A percentile compares a stretch with the other conserved stretches of the same genome.
Evolutionary conservation across 1,140 invertebrate species (phyloP).

Genomic region (Drosophila chauvacae): DNA sequence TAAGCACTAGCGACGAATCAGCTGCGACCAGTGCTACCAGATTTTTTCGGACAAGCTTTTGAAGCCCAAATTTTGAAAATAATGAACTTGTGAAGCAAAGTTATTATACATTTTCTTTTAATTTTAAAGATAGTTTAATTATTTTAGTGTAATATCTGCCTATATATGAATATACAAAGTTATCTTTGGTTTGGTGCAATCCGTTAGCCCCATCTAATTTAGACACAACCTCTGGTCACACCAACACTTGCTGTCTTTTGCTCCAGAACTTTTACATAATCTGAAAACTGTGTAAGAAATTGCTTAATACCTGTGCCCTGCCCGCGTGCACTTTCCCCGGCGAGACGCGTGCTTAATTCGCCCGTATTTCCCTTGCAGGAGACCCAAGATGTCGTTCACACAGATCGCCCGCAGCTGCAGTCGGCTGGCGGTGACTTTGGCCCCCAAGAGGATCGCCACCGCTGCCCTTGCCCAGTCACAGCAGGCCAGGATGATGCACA

Average conservation of each 20-base stretch:
- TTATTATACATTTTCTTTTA: not conserved
- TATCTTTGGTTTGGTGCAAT: not conserved
- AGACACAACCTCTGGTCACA: slow-evolving; percentile 8
- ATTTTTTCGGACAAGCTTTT: not conserved
- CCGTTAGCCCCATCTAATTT: not conserved
- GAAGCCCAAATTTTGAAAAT: not conserved
- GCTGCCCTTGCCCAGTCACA: slow-evolving; percentile 61
- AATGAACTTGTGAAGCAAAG: not conserved
- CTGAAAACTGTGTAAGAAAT: slow-evolving; percentile 76
- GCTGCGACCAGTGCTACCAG: not conserved
- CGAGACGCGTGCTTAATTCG: slow-evolving; percentile 12
- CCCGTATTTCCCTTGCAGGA: slow-evolving; percentile 42
- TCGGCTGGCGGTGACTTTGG: slow-evolving; percentile 71
- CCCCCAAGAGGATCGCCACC: slow-evolving; percentile 60
- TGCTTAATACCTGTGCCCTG: slow-evolving; percentile 17
- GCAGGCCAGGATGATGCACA: slow-evolving; percentile 76
- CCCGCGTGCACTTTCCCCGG: not conserved
- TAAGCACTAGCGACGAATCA: not conserved
- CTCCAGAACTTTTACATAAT: slow-evolving; percentile 81
- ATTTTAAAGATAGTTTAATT: too few relatives aligned
- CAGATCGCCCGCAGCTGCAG: slow-evolving; percentile 80
- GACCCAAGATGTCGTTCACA: slow-evolving; percentile 72
- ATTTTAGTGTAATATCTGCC: not conserved
- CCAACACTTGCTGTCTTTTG: slow-evolving; percentile 28
- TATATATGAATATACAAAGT: not conserved